These are phyloP conservation scores for Uromys caudimaculatus DNA, from an alignment of 2,797 vertebrate species.

Conservation along the genomic window DNA sequence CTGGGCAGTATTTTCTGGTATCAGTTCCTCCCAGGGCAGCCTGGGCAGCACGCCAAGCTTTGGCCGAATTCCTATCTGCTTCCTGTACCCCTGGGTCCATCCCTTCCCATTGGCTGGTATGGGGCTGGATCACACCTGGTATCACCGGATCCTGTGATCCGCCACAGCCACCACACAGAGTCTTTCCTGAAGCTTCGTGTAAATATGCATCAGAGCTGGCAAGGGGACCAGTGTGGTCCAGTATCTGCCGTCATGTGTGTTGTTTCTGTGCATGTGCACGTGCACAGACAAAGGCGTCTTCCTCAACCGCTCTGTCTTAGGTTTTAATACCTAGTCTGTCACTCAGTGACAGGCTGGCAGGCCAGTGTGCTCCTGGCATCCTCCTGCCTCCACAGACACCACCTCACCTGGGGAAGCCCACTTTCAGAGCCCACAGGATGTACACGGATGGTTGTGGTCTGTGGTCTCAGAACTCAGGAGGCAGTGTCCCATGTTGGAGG, in stretches of 20 bases:
- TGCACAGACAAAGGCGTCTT: not conserved
- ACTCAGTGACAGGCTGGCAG: no score
- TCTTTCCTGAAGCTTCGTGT: not conserved
- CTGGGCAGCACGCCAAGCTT: not conserved
- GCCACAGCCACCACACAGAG: not conserved
- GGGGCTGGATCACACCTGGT: not conserved
- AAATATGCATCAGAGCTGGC: not conserved
- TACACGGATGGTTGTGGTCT: not conserved
- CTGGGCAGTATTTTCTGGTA: not conserved
- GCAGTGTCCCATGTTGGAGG: not conserved
- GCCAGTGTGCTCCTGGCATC: not conserved
- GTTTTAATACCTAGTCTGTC: not conserved
- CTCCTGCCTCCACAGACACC: not conserved
- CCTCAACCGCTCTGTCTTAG: no score
- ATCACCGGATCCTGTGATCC: not conserved
- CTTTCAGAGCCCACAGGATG: not conserved
- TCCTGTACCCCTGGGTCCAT: not conserved
- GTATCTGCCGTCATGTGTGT: no score
- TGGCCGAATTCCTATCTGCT: not conserved
- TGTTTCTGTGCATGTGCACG: not conserved
- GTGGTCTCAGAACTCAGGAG: not conserved
- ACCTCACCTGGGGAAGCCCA: not conserved
- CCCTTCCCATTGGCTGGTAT: not conserved
- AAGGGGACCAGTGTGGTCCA: no score
- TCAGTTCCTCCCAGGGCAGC: not conserved